A percentile compares a stretch with the other conserved stretches of the same genome.
phyloP scores from a whole-genome alignment of 2,113 vertebrate species.

The Suncus etruscus region DNA sequence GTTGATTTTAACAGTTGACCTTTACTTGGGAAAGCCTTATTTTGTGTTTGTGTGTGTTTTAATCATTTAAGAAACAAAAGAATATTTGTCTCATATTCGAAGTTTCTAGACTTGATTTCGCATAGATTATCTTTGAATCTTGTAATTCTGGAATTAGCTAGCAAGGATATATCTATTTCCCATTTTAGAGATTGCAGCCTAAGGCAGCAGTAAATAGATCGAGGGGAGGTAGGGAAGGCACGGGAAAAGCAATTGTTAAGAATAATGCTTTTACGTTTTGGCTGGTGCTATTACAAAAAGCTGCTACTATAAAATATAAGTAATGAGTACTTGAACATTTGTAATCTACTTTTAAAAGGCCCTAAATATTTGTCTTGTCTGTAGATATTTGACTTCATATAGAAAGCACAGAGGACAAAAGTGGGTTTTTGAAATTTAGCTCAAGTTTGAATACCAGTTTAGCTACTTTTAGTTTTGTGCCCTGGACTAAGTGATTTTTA shows the following conservation, averaged over 20 bases:
- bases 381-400: constrained; percentile 50
- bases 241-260: not conserved
- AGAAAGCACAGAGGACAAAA: not conserved
- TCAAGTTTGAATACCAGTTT: constrained; percentile 60
- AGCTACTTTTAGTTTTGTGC: constrained; percentile 52
- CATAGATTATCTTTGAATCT: constrained; percentile 50
- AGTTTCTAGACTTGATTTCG: constrained; percentile 51
- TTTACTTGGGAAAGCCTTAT: not conserved
- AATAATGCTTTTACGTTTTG: constrained; percentile 57
- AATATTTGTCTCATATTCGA: constrained; percentile 40
- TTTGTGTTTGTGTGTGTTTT: not conserved
- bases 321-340: constrained; percentile 66
- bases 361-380: constrained; percentile 54
- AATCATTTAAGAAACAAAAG: constrained; percentile 44
- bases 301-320: constrained; percentile 21
- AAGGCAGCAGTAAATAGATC: constrained; percentile 51
- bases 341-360: constrained; percentile 27
- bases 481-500: constrained; percentile 60
- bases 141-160: constrained; percentile 43
- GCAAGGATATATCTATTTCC: constrained; percentile 43
- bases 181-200: constrained; percentile 57
- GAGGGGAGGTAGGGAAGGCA: not conserved
- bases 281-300: constrained; percentile 56
- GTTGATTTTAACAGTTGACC: constrained; percentile 50
- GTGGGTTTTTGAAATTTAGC: constrained; percentile 62